Base-by-base conservation (phyloP, 2,888 invertebrate genomes). In the Apocheima hispidaria region DNA sequence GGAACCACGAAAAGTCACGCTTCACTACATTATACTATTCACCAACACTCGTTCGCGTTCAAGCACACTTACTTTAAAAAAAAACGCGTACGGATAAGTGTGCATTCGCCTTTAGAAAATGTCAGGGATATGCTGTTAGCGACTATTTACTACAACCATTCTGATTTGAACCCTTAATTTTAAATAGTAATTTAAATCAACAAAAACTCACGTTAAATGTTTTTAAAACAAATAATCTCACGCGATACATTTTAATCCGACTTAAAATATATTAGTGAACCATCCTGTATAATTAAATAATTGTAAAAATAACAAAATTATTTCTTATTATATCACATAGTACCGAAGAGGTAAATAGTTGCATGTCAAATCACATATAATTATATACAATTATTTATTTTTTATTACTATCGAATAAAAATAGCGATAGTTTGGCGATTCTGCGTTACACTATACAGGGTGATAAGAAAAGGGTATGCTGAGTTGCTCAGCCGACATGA, bases 311-410 rank as follows among this genome's bases (percentile, higher is more conserved):
- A 26, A 26, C 9, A 14, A 50, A 26, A 35, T 21, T 21, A 21
- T 20, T 49, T 2, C 50, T 14, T 23, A 51, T n/a, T 46, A 51
- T 79, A 78, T 78, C 79, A 81, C 78, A 79, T 64, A 70, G 70
- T 72, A 73, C 72, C 73, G 56, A 55, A 71, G 79, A 79, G 78
- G 81, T 78, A 77, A 38, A 74, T 70, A 60, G 72, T 76, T 79
- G 54, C 56, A 70, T 61, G 69, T 76, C 72, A 74, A 77, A 69
- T 73, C 69, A 71, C 69, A 67, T 65, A 49, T 44, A 57, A 65
- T 52, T 51, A 54, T 53, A 36, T 49, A 14, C 18, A 53, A 41
- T 36, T 36, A 43, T 2, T 30, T 26, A 23, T 36, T 12, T 43
- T 23, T 41, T 12, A 43, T 16, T 51, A 40, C 44, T 38, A 49